Conservation (phyloP, 2,113 vertebrate species). For the Montifringilla adamsi region DNA sequence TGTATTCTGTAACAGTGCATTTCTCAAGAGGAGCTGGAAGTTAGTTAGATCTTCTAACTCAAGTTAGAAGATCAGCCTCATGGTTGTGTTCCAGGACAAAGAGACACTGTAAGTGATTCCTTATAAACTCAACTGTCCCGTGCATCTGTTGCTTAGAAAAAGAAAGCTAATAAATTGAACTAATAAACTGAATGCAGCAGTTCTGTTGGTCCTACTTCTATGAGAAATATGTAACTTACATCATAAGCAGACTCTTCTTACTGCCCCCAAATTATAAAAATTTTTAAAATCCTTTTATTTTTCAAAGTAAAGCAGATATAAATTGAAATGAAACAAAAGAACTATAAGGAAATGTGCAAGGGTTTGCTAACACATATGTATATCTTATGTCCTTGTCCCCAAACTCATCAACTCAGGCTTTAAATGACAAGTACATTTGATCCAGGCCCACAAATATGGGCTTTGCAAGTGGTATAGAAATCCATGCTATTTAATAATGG, state of each 20-base stretch:
- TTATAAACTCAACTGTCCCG: neutral
- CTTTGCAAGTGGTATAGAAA: neutral
- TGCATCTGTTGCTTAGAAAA: neutral
- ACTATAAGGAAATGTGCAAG: neutral
- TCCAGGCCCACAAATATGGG: neutral
- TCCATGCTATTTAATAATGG: neutral
- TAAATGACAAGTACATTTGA: neutral
- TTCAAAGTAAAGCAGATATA: neutral
- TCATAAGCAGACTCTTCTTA: neutral
- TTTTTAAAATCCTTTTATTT: neutral
- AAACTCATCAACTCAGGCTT: neutral
- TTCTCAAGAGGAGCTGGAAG: neutral
- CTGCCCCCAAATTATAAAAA: neutral
- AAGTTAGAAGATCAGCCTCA: neutral
- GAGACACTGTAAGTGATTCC: neutral
- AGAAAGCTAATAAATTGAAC: neutral
- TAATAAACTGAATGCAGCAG: neutral
- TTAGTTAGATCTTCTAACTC: neutral
- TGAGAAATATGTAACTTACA: neutral
- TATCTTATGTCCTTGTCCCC: neutral
- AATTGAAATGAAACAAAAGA: neutral
- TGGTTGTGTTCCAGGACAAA: neutral
- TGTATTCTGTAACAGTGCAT: neutral
- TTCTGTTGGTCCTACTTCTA: neutral
- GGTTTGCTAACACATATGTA: neutral